Evolutionary conservation across 2,888 invertebrate genomes (phyloP), one percentile per base, ranked within the genome.

Genomic region (Tridacna gigas): DNA sequence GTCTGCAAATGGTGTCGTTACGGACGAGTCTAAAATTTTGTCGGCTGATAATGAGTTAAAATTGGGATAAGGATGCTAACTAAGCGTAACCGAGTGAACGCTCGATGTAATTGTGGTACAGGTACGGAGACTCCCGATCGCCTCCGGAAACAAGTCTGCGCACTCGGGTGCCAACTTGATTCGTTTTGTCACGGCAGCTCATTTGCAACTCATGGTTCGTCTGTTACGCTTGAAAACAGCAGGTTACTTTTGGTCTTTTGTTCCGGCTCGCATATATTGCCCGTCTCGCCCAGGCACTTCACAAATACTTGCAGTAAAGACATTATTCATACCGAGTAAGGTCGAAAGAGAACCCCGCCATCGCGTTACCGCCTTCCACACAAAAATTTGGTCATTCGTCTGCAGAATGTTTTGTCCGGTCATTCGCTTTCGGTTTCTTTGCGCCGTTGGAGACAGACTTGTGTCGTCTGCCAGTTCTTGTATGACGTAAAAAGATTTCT

Each of bases 141-240:
- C 71, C 71, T 47, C 71, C 71, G 71, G 71, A 71, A 71, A 71
- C 71, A 71, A 25, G 71, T 51, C 71, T n/a, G 67, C 22, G 47
- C 22, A 12, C 47, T 47, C 51, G 22, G 48, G 71, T 22, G 51
- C 51, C 71, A 51, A 47, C 28, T 25, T 25, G 25, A 71, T 22
- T 71, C 71, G 48, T 71, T 71, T 71, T 71, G 71, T 71, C 71
- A 71, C 71, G 71, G 71, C 15, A 71, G 71, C 71, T 71, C 71
- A 71, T 71, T 71, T 71, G 71, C 71, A 71, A 71, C 71, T 71
- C 71, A 51, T 37, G 71, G 71, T 51, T 47, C 51, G 51, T 26
- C 51, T 48, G 71, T 51, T 26, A 25, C 71, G 71, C 15, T 71
- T 71, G 26, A 25, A 71, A 37, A 15, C 71, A 71, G 71, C 71